phyloP scores from a whole-genome alignment of 2,797 vertebrate genomes.

The Onychomys arenicola region DNA sequence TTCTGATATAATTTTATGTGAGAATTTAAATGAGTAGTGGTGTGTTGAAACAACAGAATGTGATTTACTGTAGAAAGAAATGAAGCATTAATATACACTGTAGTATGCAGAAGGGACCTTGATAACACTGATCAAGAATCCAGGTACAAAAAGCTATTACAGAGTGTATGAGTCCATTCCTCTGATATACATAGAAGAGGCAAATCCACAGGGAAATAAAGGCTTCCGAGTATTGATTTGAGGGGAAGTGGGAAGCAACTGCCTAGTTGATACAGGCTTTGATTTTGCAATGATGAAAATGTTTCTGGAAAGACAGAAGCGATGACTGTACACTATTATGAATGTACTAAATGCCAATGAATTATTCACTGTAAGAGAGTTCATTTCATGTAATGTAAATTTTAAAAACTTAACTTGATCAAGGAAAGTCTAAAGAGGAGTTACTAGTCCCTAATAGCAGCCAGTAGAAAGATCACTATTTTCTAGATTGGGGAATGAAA shows the following conservation, averaged over 20 bases:
- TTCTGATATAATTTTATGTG: background rate
- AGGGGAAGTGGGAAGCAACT: background rate
- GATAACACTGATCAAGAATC: background rate
- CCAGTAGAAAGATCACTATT: background rate
- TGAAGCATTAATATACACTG: background rate
- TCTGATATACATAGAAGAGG: background rate
- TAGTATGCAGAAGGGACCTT: background rate
- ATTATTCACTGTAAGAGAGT: background rate
- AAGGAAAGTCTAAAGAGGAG: background rate
- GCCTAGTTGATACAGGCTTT: background rate
- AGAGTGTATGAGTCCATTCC: background rate
- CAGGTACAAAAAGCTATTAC: background rate
- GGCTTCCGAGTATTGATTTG: background rate
- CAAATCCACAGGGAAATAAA: background rate
- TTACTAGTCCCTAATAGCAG: background rate
- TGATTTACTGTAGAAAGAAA: background rate
- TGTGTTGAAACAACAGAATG: background rate
- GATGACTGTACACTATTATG: background rate
- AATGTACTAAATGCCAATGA: background rate
- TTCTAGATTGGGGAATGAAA: background rate
- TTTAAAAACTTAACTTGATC: constrained; percentile 27
- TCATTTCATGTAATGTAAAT: background rate
- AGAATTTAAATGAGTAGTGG: background rate
- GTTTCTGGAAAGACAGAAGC: background rate
- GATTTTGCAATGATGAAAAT: background rate